Percentiles rank a stretch among this genome's conserved stretches.
phyloP scores from a whole-genome alignment of 2,113 vertebrate species.

The Neogobius melanostomus region DNA sequence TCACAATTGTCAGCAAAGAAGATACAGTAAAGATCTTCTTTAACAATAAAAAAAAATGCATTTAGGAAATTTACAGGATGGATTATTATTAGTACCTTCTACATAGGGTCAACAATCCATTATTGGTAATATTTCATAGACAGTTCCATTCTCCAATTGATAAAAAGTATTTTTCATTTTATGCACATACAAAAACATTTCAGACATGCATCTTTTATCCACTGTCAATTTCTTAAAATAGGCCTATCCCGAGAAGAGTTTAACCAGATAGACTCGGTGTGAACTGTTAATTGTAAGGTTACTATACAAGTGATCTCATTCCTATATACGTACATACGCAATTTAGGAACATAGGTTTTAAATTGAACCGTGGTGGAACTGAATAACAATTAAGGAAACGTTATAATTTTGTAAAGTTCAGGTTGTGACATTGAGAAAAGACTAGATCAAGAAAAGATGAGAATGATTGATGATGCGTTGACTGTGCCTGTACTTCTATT shows the following conservation, averaged over 20 bases:
- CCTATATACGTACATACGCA: not conserved
- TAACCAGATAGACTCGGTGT: not conserved
- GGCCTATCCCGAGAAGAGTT: conserved; percentile 5
- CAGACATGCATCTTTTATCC: not conserved
- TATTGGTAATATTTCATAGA: too few species aligned
- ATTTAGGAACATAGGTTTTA: not conserved
- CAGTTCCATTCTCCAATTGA: too few species aligned
- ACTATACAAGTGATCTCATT: not conserved
- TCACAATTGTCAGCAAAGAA: conserved; percentile 54
- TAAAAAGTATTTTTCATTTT: too few species aligned
- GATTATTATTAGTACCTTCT: conserved; percentile 55
- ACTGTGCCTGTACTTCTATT: conserved; percentile 13
- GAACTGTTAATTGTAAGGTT: not conserved
- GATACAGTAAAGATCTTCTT: conserved; percentile 48
- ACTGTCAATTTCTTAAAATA: not conserved
- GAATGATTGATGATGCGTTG: conserved; percentile 1
- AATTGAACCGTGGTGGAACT: not conserved
- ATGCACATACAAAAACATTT: not conserved
- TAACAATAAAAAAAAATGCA: conserved; percentile 39
- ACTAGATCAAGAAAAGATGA: not conserved
- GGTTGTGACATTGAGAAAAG: not conserved
- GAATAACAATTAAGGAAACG: too few species aligned
- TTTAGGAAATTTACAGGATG: conserved; percentile 52
- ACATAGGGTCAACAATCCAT: conserved; percentile 26
- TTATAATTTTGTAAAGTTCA: not conserved